These are phyloP conservation scores for Nasonia longicornis DNA, from an alignment of 1,140 invertebrate species.

Conservation along the genomic window DNA sequence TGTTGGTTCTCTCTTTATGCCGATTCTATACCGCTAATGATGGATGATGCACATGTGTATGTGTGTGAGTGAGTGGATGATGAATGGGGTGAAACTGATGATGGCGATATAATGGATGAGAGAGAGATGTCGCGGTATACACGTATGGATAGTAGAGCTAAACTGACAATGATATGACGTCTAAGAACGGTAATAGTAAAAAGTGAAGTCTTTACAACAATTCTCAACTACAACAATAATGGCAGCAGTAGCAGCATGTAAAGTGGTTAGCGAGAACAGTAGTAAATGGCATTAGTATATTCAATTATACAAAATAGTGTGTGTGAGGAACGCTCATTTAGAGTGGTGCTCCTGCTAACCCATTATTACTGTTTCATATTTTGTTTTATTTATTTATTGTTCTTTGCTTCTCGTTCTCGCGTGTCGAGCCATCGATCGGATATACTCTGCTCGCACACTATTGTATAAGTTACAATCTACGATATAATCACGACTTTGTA, in stretches of 20 bases:
- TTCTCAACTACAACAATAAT: conserved; percentile 32
- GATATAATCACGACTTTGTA: conserved; percentile 22
- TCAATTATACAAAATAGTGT: conserved; percentile 43
- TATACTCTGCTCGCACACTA: background rate
- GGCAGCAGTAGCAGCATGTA: conserved; percentile 20
- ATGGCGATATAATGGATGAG: conserved; percentile 6
- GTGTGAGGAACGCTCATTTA: conserved; percentile 36
- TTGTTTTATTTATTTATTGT: conserved; percentile 21
- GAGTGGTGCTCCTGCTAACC: conserved; percentile 41
- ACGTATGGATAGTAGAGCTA: conserved; percentile 32
- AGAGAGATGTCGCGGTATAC: conserved; percentile 16
- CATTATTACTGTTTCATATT: conserved; percentile 39
- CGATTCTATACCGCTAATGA: conserved; percentile 34
- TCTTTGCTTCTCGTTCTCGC: conserved; percentile 19
- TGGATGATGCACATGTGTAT: background rate
- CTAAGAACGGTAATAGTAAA: conserved; percentile 39
- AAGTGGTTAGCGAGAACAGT: conserved; percentile 42
- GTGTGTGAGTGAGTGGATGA: background rate
- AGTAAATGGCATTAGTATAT: conserved; percentile 36
- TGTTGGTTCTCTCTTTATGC: conserved; percentile 13
- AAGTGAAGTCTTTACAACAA: conserved; percentile 42
- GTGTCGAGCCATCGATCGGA: background rate
- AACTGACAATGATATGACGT: conserved; percentile 22
- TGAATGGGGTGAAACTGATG: conserved; percentile 41
- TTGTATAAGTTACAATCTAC: conserved; percentile 4